phyloP scores from a whole-genome alignment of 2,888 invertebrate genomes.

The Pteria penguin region DNA sequence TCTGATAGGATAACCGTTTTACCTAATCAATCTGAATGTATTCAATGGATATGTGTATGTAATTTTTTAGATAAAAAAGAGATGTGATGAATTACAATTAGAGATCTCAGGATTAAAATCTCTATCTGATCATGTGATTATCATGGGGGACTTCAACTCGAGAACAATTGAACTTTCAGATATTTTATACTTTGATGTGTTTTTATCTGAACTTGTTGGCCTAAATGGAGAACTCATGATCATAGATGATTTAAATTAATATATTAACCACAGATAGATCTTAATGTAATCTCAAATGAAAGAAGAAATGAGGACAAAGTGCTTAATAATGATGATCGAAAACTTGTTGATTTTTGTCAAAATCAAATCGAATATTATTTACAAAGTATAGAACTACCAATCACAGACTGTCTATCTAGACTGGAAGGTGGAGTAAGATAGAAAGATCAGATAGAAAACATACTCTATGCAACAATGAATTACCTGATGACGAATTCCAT shows the following conservation, averaged over 20 bases:
- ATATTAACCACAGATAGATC: not conserved
- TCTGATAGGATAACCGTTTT: too few species aligned
- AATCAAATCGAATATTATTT: too few species aligned
- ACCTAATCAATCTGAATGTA: too few species aligned
- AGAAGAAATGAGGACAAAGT: not conserved
- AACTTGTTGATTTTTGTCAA: slow-evolving; percentile 16
- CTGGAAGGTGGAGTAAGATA: too few species aligned
- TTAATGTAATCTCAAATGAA: not conserved
- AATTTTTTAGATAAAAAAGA: not conserved
- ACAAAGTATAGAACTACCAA: too few species aligned
- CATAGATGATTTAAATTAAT: not conserved
- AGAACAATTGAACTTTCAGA: not conserved
- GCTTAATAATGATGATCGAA: slow-evolving; percentile 5
- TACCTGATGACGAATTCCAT: too few species aligned
- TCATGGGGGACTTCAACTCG: not conserved
- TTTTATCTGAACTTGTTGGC: not conserved
- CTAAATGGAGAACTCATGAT: not conserved
- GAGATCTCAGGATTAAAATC: not conserved
- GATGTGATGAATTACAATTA: not conserved
- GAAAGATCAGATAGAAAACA: too few species aligned
- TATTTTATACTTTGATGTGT: too few species aligned
- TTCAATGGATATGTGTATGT: not conserved
- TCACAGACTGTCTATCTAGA: too few species aligned
- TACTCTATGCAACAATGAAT: too few species aligned
- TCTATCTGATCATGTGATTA: not conserved